Conservation (phyloP, 2,113 vertebrate species). For the Apistogramma diplotaenia region DNA sequence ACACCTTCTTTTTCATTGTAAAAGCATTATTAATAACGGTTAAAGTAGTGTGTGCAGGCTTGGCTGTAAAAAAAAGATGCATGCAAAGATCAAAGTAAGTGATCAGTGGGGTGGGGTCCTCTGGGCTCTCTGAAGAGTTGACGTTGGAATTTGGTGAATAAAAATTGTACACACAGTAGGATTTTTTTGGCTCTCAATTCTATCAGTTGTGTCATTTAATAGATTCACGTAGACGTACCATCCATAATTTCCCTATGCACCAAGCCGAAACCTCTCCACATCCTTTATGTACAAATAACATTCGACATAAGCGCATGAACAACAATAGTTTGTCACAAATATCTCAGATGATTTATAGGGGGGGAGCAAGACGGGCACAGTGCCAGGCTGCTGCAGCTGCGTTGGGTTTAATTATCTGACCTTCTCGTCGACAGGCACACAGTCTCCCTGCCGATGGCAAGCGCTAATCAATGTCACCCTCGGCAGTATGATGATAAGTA, state of each 20-base stretch:
- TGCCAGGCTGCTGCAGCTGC: slow-evolving; percentile 53
- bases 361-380: neutral
- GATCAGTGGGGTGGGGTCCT: neutral
- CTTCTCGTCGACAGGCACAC: slow-evolving; percentile 48
- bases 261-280: slow-evolving; percentile 6
- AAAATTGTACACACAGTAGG: neutral
- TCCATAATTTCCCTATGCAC: neutral
- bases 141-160: slow-evolving; percentile 45
- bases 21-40: slow-evolving; percentile 50
- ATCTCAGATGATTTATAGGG: neutral
- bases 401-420: slow-evolving; percentile 72
- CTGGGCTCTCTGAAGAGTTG: slow-evolving; percentile 33
- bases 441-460: slow-evolving; percentile 45
- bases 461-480: slow-evolving; percentile 69
- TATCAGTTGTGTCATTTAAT: too few relatives aligned
- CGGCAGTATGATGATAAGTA: slow-evolving; percentile 55
- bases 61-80: slow-evolving; percentile 26
- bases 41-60: slow-evolving; percentile 1
- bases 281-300: neutral
- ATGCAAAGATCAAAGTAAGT: slow-evolving; percentile 43
- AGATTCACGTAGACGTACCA: too few relatives aligned
- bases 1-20: neutral
- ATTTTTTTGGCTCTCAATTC: too few relatives aligned
- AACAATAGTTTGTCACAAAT: neutral
- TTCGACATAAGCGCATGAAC: neutral